Conservation (phyloP, 2,113 vertebrate genomes). For the Pangasianodon gigas region DNA sequence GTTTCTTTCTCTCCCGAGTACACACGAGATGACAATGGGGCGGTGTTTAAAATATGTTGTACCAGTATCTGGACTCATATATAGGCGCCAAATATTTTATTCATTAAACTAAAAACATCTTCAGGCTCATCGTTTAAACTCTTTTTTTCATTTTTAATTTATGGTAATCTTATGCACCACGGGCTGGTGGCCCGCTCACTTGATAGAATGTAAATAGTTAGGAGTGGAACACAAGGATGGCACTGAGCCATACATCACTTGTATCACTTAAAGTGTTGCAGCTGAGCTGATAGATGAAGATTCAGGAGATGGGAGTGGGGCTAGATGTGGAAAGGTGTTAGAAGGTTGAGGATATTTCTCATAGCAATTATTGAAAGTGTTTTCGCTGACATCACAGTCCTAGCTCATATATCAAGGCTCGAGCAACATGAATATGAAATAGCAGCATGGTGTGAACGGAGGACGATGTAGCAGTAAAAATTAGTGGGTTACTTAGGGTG, state of each 20-base stretch:
- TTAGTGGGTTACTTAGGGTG: constrained; percentile 70
- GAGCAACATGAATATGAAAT: constrained; percentile 79
- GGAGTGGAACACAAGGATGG: constrained; percentile 84
- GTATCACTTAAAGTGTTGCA: constrained; percentile 90
- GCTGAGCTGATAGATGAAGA: constrained; percentile 89
- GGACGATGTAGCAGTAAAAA: constrained; percentile 72
- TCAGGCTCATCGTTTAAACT: background rate
- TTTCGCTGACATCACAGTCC: constrained; percentile 89
- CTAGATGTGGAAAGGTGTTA: constrained; percentile 83
- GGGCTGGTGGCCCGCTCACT: constrained; percentile 86
- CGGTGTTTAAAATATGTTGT: background rate
- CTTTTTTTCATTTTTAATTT: constrained; percentile 73
- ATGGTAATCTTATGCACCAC: constrained; percentile 85
- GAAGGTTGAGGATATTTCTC: constrained; percentile 93
- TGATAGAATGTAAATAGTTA: constrained; percentile 88
- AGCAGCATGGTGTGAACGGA: constrained; percentile 70
- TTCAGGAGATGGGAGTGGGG: constrained; percentile 75
- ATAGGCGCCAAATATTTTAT: background rate
- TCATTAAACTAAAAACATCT: constrained; percentile 13
- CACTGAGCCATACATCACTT: constrained; percentile 86
- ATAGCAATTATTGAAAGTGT: constrained; percentile 96
- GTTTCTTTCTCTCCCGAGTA: background rate
- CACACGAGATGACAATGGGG: background rate
- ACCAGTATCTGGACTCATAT: background rate
- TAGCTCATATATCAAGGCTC: constrained; percentile 83